Evolutionary conservation across 2,113 vertebrate genomes (phyloP), one percentile per base, ranked within the genome.

Genomic region (Oostethus manadensis): DNA sequence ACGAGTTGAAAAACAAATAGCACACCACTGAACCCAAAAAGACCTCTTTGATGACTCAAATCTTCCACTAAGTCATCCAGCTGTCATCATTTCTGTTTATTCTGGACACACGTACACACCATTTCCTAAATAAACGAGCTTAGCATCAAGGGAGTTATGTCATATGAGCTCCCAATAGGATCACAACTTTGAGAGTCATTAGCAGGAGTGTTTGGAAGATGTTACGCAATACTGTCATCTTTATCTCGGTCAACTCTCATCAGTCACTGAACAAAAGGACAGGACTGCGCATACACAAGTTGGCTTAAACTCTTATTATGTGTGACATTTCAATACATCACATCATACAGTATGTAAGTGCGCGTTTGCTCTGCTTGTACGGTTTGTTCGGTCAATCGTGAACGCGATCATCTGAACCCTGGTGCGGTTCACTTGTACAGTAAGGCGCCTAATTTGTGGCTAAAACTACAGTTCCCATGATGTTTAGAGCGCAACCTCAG

Each of bases 31-130:
- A 38, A 15, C 58, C 21, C 42, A 55, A 15, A 16, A 66, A 51
- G 54, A 54, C 66, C 50, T 42, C 71, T 64, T 16, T 47, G 57
- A n/a, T 43, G n/a, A 60, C 59, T 80, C 67, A 79, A 58, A 71
- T 78, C 76, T 79, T 72, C 74, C 79, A 76, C 43, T 61, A 1
- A 74, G 62, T 76, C 66, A 56, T 77, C 71, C 60, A 75, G 51
- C 40, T 40, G 35, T 56, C 57, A 54, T 65, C 46, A 81, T 76
- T 68, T 70, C 48, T 59, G 20, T 35, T 58, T 54, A 18, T 35
- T 13, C 17, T 18, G 51, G 51, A 35, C 35, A 55, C 56, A 62
- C 64, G 26, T 21, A 62, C 58, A 51, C 51, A 60, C 55, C 9
- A 16, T 61, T 56, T 55, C 50, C 43, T 55, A 47, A 71, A 50